Percentiles rank a stretch among this genome's conserved stretches.
Evolutionary conservation across 2,888 invertebrate species (phyloP).

Genomic region (Acleris holmiana): DNA sequence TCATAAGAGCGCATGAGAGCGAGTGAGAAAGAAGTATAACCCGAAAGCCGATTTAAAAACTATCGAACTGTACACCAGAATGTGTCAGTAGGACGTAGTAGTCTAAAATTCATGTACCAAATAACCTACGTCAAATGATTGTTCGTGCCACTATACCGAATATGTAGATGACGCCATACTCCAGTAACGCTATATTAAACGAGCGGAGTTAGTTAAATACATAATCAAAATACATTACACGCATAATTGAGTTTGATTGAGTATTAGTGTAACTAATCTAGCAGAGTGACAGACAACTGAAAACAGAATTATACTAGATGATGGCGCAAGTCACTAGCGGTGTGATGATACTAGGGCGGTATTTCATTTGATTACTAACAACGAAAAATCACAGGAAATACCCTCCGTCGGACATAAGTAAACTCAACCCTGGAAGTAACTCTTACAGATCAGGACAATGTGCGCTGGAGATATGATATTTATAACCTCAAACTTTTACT

Average conservation of each 20-base stretch:
- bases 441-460: too few relatives aligned
- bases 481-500: too few relatives aligned
- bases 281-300: slow-evolving; percentile 34
- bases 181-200: slow-evolving; percentile 21
- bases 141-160: not conserved
- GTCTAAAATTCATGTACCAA: too few relatives aligned
- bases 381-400: too few relatives aligned
- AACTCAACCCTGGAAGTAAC: too few relatives aligned
- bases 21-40: too few relatives aligned
- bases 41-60: too few relatives aligned
- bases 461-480: too few relatives aligned
- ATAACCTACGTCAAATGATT: not conserved
- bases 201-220: slow-evolving; percentile 26
- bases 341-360: not conserved
- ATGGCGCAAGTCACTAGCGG: slow-evolving; percentile 8
- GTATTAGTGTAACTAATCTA: slow-evolving; percentile 37
- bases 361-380: not conserved
- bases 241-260: slow-evolving; percentile 37
- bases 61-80: too few relatives aligned
- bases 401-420: too few relatives aligned
- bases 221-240: slow-evolving; percentile 37
- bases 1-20: too few relatives aligned
- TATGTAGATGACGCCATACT: not conserved
- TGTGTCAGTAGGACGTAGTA: too few relatives aligned
- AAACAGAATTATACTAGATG: slow-evolving; percentile 30